phyloP scores from a whole-genome alignment of 2,797 vertebrate genomes.

The Iguana delicatissima region DNA sequence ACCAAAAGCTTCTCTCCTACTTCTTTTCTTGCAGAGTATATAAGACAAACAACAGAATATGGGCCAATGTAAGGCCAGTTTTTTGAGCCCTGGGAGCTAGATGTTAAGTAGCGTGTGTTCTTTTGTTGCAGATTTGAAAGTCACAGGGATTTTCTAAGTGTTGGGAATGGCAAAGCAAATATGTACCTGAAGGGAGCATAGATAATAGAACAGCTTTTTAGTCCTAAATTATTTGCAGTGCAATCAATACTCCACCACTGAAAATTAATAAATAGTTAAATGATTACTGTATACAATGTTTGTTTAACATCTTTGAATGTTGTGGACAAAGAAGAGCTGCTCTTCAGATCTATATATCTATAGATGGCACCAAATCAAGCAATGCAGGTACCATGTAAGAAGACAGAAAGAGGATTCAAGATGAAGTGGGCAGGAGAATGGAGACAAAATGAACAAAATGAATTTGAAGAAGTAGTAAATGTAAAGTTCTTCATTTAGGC shows the following conservation, averaged over 20 bases:
- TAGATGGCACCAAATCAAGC: too few species aligned
- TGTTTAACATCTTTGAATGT: too few species aligned
- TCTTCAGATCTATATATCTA: too few species aligned
- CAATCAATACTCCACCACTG: not conserved
- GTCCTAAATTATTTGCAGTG: not conserved
- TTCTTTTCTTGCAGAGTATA: not conserved
- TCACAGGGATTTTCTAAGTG: not conserved
- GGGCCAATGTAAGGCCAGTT: not conserved
- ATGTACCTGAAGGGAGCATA: not conserved
- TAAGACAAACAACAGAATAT: not conserved
- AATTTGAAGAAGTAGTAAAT: not conserved
- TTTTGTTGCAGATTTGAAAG: not conserved
- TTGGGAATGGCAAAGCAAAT: not conserved
- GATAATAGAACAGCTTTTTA: not conserved
- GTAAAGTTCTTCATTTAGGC: not conserved
- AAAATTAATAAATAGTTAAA: not conserved
- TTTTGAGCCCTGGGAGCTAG: not conserved
- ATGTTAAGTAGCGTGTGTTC: not conserved
- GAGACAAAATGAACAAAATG: too few species aligned
- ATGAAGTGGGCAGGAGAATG: too few species aligned
- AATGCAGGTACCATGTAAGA: too few species aligned
- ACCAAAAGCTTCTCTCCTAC: not conserved
- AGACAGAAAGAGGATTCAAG: too few species aligned
- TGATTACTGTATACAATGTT: too few species aligned
- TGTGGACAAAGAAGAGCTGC: too few species aligned